Evolutionary conservation across 2,888 invertebrate species (phyloP).

Genomic region (Dastarcus helophoroides): DNA sequence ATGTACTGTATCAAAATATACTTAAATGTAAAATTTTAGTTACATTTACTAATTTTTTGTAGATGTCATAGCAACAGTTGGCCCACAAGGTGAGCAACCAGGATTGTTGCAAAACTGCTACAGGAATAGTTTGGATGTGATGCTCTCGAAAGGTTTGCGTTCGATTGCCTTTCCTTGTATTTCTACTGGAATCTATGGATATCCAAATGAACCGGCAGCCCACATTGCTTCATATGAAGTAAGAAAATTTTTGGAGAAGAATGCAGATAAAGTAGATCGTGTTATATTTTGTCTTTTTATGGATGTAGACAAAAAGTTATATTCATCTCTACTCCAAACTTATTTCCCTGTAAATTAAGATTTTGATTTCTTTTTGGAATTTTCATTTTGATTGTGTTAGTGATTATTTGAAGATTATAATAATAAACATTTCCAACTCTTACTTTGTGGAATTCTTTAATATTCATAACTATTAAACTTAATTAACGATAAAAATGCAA

Average conservation of each 20-base stretch:
- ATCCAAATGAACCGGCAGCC: conserved; percentile 68
- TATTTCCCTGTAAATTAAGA: conserved; percentile 69
- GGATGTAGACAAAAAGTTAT: conserved; percentile 57
- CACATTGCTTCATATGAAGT: conserved; percentile 59
- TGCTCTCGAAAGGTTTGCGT: conserved; percentile 44
- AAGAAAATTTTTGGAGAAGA: conserved; percentile 49
- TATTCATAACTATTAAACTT: too few relatives aligned
- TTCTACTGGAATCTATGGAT: conserved; percentile 85
- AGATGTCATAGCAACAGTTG: conserved; percentile 87
- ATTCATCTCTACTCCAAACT: conserved; percentile 56
- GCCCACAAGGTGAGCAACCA: conserved; percentile 64
- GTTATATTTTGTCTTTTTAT: conserved; percentile 74
- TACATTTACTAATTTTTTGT: conserved; percentile 27
- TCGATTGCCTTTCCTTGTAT: conserved; percentile 82
- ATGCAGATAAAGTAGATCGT: conserved; percentile 47
- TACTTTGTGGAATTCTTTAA: too few relatives aligned
- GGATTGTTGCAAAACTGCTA: conserved; percentile 58
- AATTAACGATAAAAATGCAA: too few relatives aligned
- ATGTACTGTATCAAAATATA: conserved; percentile 45
- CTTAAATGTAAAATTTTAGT: neutral
- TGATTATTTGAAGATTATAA: too few relatives aligned
- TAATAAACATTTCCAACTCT: too few relatives aligned
- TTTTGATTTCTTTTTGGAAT: too few relatives aligned
- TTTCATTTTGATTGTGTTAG: too few relatives aligned
- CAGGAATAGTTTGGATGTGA: conserved; percentile 49